phyloP scores from a whole-genome alignment of 1,140 invertebrate species.

The Aphidius ervi region DNA sequence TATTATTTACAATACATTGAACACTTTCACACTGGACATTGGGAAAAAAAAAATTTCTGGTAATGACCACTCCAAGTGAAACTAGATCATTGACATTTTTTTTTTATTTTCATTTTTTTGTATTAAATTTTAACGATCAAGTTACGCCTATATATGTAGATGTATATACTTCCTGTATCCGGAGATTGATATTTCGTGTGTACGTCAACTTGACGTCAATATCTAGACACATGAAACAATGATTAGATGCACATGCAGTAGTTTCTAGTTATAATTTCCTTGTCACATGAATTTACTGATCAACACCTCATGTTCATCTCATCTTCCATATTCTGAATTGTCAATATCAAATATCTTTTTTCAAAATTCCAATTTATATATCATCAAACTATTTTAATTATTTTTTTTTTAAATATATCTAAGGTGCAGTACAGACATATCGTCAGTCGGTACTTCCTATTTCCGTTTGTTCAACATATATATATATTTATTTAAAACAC shows the following conservation, averaged over 20 bases:
- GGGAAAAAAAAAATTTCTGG: conserved; percentile 12
- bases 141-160: no score
- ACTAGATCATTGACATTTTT: background rate
- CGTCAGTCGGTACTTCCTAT: conserved; percentile 25
- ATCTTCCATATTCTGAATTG: no score
- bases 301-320: no score
- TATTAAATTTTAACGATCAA: background rate
- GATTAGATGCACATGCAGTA: no score
- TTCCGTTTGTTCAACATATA: conserved; percentile 18
- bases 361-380: background rate
- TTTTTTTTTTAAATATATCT: conserved; percentile 6
- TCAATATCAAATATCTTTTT: background rate
- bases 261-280: no score
- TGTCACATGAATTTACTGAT: no score
- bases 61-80: conserved; percentile 14
- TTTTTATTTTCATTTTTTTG: background rate
- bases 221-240: background rate
- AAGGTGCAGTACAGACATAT: conserved; percentile 10
- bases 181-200: no score
- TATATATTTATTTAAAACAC: background rate
- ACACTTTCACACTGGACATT: conserved; percentile 40
- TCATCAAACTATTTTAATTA: no score
- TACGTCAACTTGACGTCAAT: no score
- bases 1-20: conserved; percentile 51
- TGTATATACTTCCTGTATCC: no score